These are phyloP conservation scores for Pelusios castaneus DNA, from an alignment of 2,113 vertebrate species.

Conservation along the genomic window DNA sequence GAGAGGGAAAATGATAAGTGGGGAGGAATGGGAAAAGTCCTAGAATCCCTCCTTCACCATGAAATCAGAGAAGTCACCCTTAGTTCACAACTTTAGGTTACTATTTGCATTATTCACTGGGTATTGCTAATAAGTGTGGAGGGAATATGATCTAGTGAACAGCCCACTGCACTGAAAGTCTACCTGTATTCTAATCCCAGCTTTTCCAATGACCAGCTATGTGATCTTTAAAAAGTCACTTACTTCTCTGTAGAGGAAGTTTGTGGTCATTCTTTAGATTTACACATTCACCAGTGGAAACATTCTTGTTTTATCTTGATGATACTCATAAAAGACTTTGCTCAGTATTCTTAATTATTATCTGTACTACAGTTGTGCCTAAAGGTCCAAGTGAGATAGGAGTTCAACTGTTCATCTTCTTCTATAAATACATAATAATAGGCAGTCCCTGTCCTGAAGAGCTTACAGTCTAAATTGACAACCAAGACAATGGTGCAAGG, in stretches of 20 bases:
- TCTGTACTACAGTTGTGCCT: no score
- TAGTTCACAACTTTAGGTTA: neutral
- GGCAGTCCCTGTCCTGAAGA: no score
- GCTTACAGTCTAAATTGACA: no score
- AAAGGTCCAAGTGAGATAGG: no score
- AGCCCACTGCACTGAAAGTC: neutral
- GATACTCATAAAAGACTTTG: no score
- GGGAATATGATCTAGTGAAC: neutral
- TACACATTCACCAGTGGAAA: no score
- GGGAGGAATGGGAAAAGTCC: neutral
- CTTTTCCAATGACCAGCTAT: neutral
- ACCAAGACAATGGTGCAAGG: no score
- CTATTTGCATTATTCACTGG: neutral
- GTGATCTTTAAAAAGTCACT: neutral
- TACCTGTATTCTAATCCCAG: neutral
- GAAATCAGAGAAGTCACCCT: neutral
- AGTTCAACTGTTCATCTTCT: no score
- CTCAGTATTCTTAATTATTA: no score
- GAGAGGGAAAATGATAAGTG: neutral
- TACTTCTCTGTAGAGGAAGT: neutral
- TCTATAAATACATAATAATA: no score
- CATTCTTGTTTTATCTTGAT: no score
- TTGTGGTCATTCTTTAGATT: no score
- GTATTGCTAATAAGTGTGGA: neutral
- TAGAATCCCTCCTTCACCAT: neutral